Percentiles rank a stretch among this genome's conserved stretches.
Conservation (phyloP, 2,113 vertebrate species). For the Orthochromis malagaraziensis region DNA sequence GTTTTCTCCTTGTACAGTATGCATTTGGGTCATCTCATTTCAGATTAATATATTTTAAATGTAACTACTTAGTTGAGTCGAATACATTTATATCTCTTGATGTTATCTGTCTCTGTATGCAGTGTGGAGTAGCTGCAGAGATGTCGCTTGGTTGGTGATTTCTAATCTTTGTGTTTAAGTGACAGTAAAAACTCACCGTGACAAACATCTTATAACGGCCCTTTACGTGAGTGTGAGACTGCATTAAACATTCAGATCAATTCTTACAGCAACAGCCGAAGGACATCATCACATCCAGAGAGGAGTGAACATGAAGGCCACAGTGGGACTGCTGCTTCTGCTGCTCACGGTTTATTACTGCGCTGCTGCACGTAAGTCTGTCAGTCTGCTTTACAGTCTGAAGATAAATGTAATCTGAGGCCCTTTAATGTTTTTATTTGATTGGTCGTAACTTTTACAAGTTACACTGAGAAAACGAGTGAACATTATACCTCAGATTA, state of each 20-base stretch:
- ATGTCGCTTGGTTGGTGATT: neutral
- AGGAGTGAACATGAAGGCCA: neutral
- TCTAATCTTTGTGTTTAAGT: neutral
- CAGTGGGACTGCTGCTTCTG: neutral
- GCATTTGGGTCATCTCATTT: neutral
- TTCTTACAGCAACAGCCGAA: neutral
- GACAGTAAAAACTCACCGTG: rapidly evolving
- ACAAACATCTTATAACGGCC: neutral
- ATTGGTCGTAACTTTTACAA: rapidly evolving
- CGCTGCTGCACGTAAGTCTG: neutral
- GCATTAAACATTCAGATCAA: neutral
- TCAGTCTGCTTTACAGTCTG: neutral
- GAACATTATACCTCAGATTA: rapidly evolving
- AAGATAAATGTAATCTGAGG: neutral
- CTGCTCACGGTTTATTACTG: neutral
- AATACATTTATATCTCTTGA: neutral
- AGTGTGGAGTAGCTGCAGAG: neutral
- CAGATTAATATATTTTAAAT: neutral
- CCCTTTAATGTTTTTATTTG: neutral
- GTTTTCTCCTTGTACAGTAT: neutral
- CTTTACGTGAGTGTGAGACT: neutral
- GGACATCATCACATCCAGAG: neutral
- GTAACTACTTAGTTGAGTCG: rapidly evolving
- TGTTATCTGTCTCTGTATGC: neutral
- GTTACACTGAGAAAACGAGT: neutral